Base-by-base conservation (phyloP, 2,113 vertebrate genomes). In the Actenoides lindsayi region DNA sequence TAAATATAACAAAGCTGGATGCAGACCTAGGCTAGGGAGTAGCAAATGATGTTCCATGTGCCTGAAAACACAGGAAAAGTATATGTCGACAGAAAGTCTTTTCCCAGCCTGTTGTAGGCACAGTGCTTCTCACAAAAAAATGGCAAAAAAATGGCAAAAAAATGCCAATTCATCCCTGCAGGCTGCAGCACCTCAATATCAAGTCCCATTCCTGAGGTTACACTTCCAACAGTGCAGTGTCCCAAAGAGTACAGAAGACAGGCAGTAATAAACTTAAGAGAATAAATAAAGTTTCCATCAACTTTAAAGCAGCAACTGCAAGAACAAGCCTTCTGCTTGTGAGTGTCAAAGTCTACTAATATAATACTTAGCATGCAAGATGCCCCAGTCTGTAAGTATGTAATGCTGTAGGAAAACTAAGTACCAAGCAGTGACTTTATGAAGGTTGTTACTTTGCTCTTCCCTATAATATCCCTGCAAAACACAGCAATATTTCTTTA, bases 231-330 rank as follows among this genome's bases (percentile, higher is more conserved):
- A 51, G 18, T 9, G 6, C 48, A 13, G 6, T 48, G 30, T 69
- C 76, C 48, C 35, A 41, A 63, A 81, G 56, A 35, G n/a, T 41
- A 33, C 59, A 68, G 71, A 76, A 81, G 44, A 39, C 9, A 71
- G 42, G 31, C 71, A 84, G 35, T 57, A 86, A 82, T 48, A 90
- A 84, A 90, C 87, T 83, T 54, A 75, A 76, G 53, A 76, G 23
- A 75, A 91, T 33, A 84, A 91, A 68, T 73, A n/a, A 83, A 62
- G 31, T 59, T 95, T 90, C 82, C 75, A 63, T 39, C 30, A 50
- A 80, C 82, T 88, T 96, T 79, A 93, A 93, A 94, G 80, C 21
- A 89, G 37, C 65, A 73, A 6, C 70, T 84, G 25, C 59, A 95
- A 80, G 60, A 93, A 80, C 13, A 88, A 86, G 35, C 10, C 33